A percentile compares a stretch with the other conserved stretches of the same genome.
These are phyloP conservation scores for Synanthedon tipuliformis DNA, from an alignment of 2,888 invertebrate genomes.

Conservation along the genomic window DNA sequence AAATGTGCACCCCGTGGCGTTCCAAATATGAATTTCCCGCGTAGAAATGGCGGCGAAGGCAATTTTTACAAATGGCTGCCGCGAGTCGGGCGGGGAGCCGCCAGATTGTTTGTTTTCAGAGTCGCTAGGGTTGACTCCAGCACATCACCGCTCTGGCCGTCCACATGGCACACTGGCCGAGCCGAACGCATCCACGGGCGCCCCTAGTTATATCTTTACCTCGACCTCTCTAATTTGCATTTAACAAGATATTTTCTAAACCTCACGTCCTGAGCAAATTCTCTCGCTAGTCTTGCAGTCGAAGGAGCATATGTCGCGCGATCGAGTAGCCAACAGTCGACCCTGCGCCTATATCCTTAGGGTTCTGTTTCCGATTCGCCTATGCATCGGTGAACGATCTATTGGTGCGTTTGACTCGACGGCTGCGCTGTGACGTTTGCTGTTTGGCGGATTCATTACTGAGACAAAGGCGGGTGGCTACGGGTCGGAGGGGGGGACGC, in stretches of 20 bases:
- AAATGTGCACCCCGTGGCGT: constrained; percentile 59
- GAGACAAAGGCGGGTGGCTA: constrained; percentile 48
- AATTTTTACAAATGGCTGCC: constrained; percentile 70
- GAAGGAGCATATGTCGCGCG: constrained; percentile 3
- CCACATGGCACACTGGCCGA: constrained; percentile 7
- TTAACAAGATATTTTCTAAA: constrained; percentile 50
- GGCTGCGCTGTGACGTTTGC: constrained; percentile 59
- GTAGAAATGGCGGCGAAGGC: constrained; percentile 65
- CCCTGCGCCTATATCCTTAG: constrained; percentile 8
- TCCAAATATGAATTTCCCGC: constrained; percentile 66
- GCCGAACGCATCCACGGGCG: constrained; percentile 10
- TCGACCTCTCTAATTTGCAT: constrained; percentile 51
- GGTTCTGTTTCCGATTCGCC: constrained; percentile 34
- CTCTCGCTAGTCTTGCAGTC: constrained; percentile 6
- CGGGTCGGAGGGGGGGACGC: constrained; percentile 11
- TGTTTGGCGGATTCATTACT: constrained; percentile 68
- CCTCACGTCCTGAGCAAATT: constrained; percentile 51
- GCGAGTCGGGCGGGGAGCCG: constrained; percentile 32
- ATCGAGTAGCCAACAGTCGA: constrained; percentile 1
- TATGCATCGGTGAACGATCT: constrained; percentile 41
- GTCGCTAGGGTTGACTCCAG: constrained; percentile 10
- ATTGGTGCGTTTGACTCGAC: constrained; percentile 35
- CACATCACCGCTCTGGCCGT: constrained; percentile 4
- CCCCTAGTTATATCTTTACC: constrained; percentile 35
- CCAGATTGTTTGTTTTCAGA: constrained; percentile 42